Base-by-base conservation (phyloP, 92 coral and sea anemone genomes). In the Porites rus region DNA sequence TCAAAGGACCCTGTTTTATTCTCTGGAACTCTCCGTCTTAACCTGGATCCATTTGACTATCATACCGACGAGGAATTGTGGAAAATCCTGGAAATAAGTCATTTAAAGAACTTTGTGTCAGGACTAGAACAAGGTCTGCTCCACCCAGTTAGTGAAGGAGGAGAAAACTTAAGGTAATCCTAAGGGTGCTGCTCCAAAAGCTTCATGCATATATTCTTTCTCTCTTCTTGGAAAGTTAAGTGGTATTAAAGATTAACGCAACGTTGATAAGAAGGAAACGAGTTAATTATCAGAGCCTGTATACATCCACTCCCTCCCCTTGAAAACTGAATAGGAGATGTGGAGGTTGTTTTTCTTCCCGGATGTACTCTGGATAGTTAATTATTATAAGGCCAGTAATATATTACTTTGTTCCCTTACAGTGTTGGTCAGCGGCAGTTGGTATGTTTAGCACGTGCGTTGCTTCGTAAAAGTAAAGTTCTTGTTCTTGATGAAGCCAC, bases 391-490 rank as follows among this genome's bases (percentile, higher is more conserved):
- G 51, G 25, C 84, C 51, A 67, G 91, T 91, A 73, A 92, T 89
- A 74, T 91, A 90, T 79, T 93, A 87, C 75, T 95, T 93, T 68
- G 92, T 90, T 72, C 67, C 84, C 73, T 87, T 74, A 28, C 78
- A 95, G 98, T 85, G 98, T 95, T 67, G 98, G 98, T 84, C 98
- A 96, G 88, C 98, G 98, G 74, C 98, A 96, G 90, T 75, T 96
- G 84, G 94, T 96, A 76, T 96, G 98, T 81, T 94, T 96, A 51
- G 96, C 98, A 52, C 98, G 98, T 76, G 98, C 98, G 66, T 93
- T 96, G 31, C 92, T 96, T 50, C 94, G 98, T 66, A 90, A 90
- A 65, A 96, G 94, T 76, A 96, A 96, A 84, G 75, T 95, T 74
- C 89, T 95, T 54, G 92, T 93, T 52, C 90, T 95, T 51, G 98